Evolutionary conservation across 2,113 vertebrate genomes (phyloP).

Genomic region (Pedetes capensis): DNA sequence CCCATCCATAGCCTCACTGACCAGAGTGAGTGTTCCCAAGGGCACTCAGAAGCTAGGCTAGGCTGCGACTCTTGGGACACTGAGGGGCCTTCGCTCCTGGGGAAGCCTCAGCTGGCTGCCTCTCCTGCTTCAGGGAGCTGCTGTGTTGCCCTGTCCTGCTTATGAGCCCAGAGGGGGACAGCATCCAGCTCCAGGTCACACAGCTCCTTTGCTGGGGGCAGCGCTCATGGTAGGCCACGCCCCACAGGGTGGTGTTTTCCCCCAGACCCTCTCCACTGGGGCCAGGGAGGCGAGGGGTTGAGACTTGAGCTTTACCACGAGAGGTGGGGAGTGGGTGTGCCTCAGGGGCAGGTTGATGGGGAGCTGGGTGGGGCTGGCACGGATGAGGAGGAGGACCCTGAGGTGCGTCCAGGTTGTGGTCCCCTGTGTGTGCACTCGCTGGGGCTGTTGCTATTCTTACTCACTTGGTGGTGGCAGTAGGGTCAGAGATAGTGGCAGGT

Average conservation of each 20-base stretch:
- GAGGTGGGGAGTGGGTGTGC: not conserved
- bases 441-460: slow-evolving; percentile 77
- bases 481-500: slow-evolving; percentile 73
- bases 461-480: slow-evolving; percentile 1
- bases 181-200: not conserved
- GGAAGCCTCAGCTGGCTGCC: not conserved
- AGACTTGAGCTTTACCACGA: not conserved
- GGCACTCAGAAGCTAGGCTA: not conserved
- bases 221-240: not conserved
- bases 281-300: not conserved
- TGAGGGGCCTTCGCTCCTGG: not conserved
- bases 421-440: not conserved
- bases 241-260: not conserved
- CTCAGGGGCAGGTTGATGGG: not conserved
- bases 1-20: not conserved
- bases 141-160: not conserved
- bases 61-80: not conserved
- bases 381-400: not conserved
- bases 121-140: not conserved
- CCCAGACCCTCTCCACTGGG: not conserved
- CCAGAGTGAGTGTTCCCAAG: not conserved
- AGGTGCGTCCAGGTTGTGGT: not conserved
- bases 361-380: not conserved
- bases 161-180: not conserved
- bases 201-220: not conserved